Evolutionary conservation across 2,797 vertebrate genomes (phyloP).

Genomic region (Centropyge bicolor): DNA sequence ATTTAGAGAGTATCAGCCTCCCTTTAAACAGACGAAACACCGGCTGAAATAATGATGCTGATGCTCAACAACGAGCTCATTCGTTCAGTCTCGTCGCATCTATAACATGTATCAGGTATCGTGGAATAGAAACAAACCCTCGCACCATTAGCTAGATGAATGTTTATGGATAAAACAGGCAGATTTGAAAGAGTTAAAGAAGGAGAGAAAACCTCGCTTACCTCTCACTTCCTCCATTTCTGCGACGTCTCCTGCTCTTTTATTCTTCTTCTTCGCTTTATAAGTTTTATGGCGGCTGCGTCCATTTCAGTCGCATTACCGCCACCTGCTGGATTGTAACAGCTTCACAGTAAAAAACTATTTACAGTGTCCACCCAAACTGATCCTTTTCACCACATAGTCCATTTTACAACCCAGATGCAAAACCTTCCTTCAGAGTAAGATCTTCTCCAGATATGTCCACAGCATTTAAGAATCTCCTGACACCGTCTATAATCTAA

Average conservation of each 20-base stretch:
- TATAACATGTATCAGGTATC: accelerated
- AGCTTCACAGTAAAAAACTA: too few relatives aligned
- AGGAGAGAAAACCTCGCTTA: conserved; percentile 66
- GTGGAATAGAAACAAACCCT: accelerated
- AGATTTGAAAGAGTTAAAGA: background rate
- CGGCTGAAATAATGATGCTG: conserved; percentile 17
- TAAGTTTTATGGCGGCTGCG: too few relatives aligned
- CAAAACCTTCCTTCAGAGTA: too few relatives aligned
- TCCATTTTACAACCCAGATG: too few relatives aligned
- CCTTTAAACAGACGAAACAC: conserved; percentile 33
- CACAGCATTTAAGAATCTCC: too few relatives aligned
- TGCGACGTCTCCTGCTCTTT: conserved; percentile 55
- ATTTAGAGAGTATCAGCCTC: background rate
- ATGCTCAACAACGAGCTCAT: background rate
- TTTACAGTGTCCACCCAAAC: too few relatives aligned
- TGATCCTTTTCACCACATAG: too few relatives aligned
- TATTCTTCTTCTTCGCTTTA: too few relatives aligned
- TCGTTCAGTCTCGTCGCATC: accelerated
- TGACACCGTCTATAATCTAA: too few relatives aligned
- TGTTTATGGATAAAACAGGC: accelerated
- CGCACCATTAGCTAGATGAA: accelerated
- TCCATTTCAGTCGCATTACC: too few relatives aligned
- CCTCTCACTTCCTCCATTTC: conserved; percentile 89
- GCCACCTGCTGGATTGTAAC: too few relatives aligned
- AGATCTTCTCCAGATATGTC: too few relatives aligned